Evolutionary conservation across 2,113 vertebrate species (phyloP).

Genomic region (Brachyhypopomus occidentalis): DNA sequence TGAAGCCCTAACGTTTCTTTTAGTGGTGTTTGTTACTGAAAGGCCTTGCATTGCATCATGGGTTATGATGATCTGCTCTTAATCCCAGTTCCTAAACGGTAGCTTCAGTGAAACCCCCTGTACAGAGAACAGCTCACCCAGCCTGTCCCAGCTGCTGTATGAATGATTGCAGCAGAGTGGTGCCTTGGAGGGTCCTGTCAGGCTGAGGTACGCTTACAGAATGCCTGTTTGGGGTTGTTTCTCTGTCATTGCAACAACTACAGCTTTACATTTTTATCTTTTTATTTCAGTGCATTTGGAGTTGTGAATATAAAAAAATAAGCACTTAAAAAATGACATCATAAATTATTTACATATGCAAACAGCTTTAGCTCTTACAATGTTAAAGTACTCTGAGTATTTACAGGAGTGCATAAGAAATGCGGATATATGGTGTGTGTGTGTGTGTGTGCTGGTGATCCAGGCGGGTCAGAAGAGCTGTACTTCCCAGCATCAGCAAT

Average conservation of each 20-base stretch:
- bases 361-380: background rate
- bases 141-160: background rate
- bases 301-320: constrained; percentile 20
- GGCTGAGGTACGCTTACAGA: too few species aligned
- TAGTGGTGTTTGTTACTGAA: background rate
- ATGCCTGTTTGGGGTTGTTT: too few species aligned
- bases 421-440: background rate
- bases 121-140: too few species aligned
- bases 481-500: constrained; percentile 46
- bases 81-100: background rate
- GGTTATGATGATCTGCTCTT: background rate
- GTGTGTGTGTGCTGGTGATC: constrained; percentile 34
- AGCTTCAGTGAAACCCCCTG: background rate
- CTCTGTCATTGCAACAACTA: too few species aligned
- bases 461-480: constrained; percentile 12
- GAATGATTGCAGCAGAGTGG: constrained; percentile 3
- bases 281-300: constrained; percentile 23
- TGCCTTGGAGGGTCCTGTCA: background rate
- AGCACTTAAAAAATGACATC: background rate
- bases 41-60: background rate
- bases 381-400: background rate
- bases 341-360: constrained; percentile 1
- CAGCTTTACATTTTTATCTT: background rate
- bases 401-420: background rate
- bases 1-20: too few species aligned